Base-by-base conservation (phyloP, 1,140 invertebrate species). In the Zeugodacus cucurbitae region DNA sequence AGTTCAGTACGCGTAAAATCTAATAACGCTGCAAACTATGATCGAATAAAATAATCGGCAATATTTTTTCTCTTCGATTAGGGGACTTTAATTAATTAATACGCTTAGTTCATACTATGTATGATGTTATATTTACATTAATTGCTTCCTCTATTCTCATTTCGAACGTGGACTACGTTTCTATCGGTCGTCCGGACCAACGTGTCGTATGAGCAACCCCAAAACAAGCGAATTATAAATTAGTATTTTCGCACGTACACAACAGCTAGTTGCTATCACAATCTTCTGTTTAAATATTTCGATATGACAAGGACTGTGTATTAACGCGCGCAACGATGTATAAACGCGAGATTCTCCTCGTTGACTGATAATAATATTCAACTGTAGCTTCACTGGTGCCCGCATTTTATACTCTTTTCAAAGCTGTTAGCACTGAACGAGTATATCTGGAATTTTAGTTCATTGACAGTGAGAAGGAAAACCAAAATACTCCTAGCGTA, bases 331-430 rank as follows among this genome's bases (percentile, higher is more conserved):
- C 8, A 48, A 48, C 44, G 74, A 22, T 82, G 41, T 41, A 48
- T 17, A 22, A 17, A 11, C 74, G 7, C 26, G 41, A 82, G 41
- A n/a, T 82, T 41, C 44, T 48, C n/a, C 20, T 82, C 41, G 74
- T 82, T 82, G 17, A 82, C 74, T 82, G 74, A 82, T 82, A 82
- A 48, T 82, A 82, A n/a, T 34, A 82, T 48, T 48, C 74, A 41
- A 41, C 74, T 14, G 22, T 41, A 54, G 74, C 44, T 48, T 26
- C n/a, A n/a, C 22, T 48, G 41, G 44, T 26, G 41, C 20, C 74
- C 14, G 17, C 34, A 41, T 74, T 37, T 14, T n/a, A 74, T 74
- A 37, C 34, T 22, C 14, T n/a, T 20, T 37, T 7, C 34, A 41
- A 74, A 37, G 20, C 67, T 74, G 67, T 74, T 41, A 41, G 34